Percentiles rank a stretch among this genome's conserved stretches.
Conservation (phyloP, 2,797 vertebrate species). For the Catharus ustulatus region DNA sequence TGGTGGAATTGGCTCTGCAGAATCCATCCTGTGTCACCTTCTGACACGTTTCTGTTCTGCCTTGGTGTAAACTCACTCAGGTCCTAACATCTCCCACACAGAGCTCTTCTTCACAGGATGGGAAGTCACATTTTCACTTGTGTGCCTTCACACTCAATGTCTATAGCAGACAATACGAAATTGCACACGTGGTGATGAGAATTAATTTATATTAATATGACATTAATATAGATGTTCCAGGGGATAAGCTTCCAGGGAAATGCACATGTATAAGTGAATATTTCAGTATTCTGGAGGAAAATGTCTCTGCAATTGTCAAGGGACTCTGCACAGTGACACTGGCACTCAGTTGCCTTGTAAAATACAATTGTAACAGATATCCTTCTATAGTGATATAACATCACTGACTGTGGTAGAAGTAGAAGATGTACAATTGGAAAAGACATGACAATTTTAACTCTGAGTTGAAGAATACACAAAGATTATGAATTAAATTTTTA, state of each 20-base stretch:
- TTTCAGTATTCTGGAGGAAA: constrained; percentile 5
- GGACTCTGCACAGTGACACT: neutral
- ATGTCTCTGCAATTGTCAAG: neutral
- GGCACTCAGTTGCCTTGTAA: neutral
- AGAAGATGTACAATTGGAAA: neutral
- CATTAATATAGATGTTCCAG: neutral
- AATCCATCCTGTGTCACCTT: neutral
- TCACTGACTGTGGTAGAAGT: neutral
- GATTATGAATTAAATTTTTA: neutral
- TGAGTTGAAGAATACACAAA: neutral
- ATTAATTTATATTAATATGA: neutral
- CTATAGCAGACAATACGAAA: neutral
- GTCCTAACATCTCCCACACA: neutral
- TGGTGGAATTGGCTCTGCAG: neutral
- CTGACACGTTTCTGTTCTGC: neutral
- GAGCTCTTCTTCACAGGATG: neutral
- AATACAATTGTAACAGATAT: neutral
- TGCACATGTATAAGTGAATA: neutral
- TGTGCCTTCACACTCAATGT: neutral
- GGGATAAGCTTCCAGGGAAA: neutral
- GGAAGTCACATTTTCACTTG: neutral
- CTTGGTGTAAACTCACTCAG: neutral
- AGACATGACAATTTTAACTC: neutral
- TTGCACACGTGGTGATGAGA: neutral
- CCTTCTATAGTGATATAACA: neutral